Evolutionary conservation across 2,888 invertebrate species (phyloP).

Genomic region (Caenorhabditis sp.): DNA sequence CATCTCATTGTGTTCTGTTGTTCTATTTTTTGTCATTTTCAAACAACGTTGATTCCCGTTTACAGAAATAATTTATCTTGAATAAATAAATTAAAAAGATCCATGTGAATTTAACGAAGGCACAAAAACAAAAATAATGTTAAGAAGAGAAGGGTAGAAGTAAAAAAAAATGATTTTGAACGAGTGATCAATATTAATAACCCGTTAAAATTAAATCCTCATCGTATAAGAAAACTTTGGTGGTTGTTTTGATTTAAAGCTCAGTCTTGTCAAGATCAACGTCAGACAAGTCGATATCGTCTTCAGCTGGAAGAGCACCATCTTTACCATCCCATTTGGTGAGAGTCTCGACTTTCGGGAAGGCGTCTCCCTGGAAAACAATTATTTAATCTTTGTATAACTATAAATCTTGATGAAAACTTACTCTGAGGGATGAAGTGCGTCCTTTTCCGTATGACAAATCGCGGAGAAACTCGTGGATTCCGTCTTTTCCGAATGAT

Average conservation of each 20-base stretch:
- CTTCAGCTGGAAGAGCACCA: slow-evolving; percentile 72
- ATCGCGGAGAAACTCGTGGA: slow-evolving; percentile 93
- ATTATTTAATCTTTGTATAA: background rate
- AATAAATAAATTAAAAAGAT: background rate
- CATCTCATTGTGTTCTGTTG: no score
- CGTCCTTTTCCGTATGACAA: slow-evolving; percentile 91
- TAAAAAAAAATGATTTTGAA: slow-evolving; percentile 21
- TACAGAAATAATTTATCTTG: background rate
- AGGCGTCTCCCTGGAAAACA: slow-evolving; percentile 76
- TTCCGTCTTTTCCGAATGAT: slow-evolving; percentile 85
- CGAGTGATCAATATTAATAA: slow-evolving; percentile 29
- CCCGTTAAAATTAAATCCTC: slow-evolving; percentile 39
- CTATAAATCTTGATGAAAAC: background rate
- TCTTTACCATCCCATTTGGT: slow-evolving; percentile 75
- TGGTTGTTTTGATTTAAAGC: slow-evolving; percentile 46
- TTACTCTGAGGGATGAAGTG: slow-evolving; percentile 81
- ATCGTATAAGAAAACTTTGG: slow-evolving; percentile 17
- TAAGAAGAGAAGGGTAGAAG: background rate
- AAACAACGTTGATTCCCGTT: no score
- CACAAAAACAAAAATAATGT: background rate
- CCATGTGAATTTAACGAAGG: background rate
- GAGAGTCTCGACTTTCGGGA: slow-evolving; percentile 71
- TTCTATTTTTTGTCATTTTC: no score
- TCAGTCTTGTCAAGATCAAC: slow-evolving; percentile 72
- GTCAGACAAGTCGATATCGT: slow-evolving; percentile 74